Percentiles rank a stretch among this genome's conserved stretches.
Conservation (phyloP, 2,888 invertebrate genomes). For the Lymantria monacha region DNA sequence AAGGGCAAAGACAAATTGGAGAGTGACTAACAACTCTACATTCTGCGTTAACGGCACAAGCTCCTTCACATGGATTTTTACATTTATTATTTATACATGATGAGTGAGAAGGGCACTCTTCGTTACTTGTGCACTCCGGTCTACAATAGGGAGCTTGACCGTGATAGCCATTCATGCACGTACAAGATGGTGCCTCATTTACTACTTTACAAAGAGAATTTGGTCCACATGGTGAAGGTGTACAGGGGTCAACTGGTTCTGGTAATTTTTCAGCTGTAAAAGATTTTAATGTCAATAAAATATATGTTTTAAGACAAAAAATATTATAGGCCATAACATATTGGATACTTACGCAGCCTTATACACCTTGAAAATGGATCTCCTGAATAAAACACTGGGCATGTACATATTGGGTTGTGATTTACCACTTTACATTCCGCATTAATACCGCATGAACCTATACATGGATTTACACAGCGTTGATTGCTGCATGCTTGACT, state of each 20-base stretch:
- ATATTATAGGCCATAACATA: neutral
- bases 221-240: constrained; percentile 90
- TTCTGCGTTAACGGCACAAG: constrained; percentile 88
- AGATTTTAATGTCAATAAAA: constrained; percentile 7
- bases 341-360: constrained; percentile 72
- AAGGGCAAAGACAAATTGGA: constrained; percentile 87
- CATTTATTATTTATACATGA: constrained; percentile 91
- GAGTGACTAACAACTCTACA: constrained; percentile 90
- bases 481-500: constrained; percentile 87
- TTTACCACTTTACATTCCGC: constrained; percentile 89
- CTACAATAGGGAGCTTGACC: constrained; percentile 89
- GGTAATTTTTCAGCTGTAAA: constrained; percentile 75
- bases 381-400: constrained; percentile 83
- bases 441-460: constrained; percentile 86
- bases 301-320: neutral
- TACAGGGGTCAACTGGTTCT: constrained; percentile 84
- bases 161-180: constrained; percentile 85
- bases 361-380: constrained; percentile 85
- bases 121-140: constrained; percentile 90
- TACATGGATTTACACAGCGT: constrained; percentile 88
- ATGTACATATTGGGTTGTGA: constrained; percentile 88
- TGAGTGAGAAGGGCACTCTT: constrained; percentile 86
- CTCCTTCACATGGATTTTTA: constrained; percentile 87
- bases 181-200: constrained; percentile 88
- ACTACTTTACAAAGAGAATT: constrained; percentile 87